These are phyloP conservation scores for Eilema griseolum DNA, from an alignment of 2,888 invertebrate genomes.

Conservation along the genomic window DNA sequence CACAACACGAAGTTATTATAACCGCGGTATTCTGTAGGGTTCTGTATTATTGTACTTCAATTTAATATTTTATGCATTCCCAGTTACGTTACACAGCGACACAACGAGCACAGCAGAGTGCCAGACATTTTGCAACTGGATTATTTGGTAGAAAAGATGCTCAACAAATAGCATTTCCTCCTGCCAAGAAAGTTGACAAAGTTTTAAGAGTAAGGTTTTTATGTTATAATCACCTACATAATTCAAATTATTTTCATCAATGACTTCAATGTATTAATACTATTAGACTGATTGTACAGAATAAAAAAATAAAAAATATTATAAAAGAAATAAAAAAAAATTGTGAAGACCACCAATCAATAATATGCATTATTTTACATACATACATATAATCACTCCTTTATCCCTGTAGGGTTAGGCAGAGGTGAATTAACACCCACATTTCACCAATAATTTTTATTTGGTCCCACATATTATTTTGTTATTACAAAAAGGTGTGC, in stretches of 20 bases:
- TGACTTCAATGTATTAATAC: background rate
- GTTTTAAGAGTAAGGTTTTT: constrained; percentile 88
- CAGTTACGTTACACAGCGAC: constrained; percentile 93
- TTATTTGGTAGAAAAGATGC: constrained; percentile 90
- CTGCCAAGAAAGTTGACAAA: constrained; percentile 88
- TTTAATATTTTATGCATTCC: constrained; percentile 48
- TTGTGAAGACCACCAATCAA: background rate
- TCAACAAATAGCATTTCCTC: constrained; percentile 88
- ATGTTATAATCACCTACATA: background rate
- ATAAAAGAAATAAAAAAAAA: no score
- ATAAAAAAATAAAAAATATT: no score
- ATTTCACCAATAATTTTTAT: no score
- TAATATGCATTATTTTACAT: no score
- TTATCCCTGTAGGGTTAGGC: no score
- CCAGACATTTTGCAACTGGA: constrained; percentile 91
- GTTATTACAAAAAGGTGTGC: no score
- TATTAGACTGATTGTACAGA: no score
- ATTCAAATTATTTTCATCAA: background rate
- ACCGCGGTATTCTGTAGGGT: no score
- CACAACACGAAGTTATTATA: no score
- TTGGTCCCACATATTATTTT: no score
- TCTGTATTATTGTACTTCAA: background rate
- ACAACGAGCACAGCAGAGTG: constrained; percentile 92
- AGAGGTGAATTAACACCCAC: no score
- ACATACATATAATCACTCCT: no score